Evolutionary conservation across 2,113 vertebrate genomes (phyloP).

Genomic region (Poeciliopsis retropinna): DNA sequence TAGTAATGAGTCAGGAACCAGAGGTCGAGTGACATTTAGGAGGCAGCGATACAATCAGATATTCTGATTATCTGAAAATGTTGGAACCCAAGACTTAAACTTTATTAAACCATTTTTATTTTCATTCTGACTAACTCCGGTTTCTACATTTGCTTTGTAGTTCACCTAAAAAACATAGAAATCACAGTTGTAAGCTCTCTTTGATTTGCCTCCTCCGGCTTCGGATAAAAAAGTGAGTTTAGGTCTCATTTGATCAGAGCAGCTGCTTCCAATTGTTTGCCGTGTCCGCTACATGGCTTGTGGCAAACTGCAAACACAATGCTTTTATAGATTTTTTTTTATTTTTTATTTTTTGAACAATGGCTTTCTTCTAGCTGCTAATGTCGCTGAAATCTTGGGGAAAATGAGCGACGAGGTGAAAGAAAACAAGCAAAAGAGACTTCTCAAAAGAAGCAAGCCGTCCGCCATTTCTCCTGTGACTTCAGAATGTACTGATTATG

Average conservation of each 20-base stretch:
- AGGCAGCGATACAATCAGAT: not conserved
- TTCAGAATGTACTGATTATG: not conserved
- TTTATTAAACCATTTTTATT: too few relatives aligned
- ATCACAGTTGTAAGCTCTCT: not conserved
- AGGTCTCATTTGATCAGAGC: not conserved
- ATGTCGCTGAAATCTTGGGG: not conserved
- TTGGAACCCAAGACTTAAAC: not conserved
- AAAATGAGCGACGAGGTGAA: not conserved
- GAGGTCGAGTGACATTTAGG: not conserved
- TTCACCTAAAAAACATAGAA: not conserved
- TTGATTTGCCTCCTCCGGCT: too few relatives aligned
- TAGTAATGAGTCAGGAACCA: not conserved
- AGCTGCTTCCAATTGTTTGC: not conserved
- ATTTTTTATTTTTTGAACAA: not conserved
- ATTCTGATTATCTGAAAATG: not conserved
- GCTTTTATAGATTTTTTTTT: not conserved
- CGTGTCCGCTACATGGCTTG: not conserved
- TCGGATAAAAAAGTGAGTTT: too few relatives aligned
- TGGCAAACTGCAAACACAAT: not conserved
- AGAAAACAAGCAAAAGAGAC: not conserved
- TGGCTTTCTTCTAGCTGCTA: not conserved
- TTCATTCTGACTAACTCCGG: too few relatives aligned
- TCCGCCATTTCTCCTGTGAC: not conserved
- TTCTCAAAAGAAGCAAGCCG: not conserved
- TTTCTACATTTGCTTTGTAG: not conserved